Evolutionary conservation across 2,113 vertebrate species (phyloP).

Genomic region (Perca schrenkii): DNA sequence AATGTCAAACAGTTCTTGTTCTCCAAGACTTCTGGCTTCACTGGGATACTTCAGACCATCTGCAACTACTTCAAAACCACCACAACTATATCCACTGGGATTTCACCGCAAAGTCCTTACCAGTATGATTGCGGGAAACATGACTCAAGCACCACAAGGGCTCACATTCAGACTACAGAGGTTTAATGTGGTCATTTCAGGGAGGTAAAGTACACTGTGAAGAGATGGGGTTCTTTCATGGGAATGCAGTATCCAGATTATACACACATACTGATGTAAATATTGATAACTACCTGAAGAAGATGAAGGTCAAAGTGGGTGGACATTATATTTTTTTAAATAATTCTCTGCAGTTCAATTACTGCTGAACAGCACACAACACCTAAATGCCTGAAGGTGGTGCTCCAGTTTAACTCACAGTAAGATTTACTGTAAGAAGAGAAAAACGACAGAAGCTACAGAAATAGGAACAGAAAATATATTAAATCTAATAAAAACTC

Average conservation of each 20-base stretch:
- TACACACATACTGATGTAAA: background rate
- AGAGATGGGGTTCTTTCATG: background rate
- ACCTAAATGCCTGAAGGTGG: background rate
- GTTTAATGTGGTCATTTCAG: conserved; percentile 26
- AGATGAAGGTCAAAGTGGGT: background rate
- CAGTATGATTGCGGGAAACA: conserved; percentile 13
- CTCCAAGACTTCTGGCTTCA: conserved; percentile 9
- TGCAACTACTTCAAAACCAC: conserved; percentile 42
- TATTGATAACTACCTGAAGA: background rate
- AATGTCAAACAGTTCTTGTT: conserved; percentile 12
- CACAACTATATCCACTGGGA: conserved; percentile 19
- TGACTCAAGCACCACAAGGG: background rate
- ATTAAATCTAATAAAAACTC: background rate
- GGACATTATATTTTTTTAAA: background rate
- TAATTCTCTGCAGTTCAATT: background rate
- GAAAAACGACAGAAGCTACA: too few species aligned
- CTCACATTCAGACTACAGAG: background rate
- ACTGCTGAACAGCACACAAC: background rate
- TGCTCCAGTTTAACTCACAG: background rate
- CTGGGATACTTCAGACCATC: conserved; percentile 31
- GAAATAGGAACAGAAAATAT: background rate
- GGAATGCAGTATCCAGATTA: background rate
- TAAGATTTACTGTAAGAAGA: too few species aligned
- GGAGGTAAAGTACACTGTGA: conserved; percentile 19
- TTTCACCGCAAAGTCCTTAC: conserved; percentile 22